Evolutionary conservation across 2,888 invertebrate species (phyloP).

Genomic region (Galerucella nymphaeae): DNA sequence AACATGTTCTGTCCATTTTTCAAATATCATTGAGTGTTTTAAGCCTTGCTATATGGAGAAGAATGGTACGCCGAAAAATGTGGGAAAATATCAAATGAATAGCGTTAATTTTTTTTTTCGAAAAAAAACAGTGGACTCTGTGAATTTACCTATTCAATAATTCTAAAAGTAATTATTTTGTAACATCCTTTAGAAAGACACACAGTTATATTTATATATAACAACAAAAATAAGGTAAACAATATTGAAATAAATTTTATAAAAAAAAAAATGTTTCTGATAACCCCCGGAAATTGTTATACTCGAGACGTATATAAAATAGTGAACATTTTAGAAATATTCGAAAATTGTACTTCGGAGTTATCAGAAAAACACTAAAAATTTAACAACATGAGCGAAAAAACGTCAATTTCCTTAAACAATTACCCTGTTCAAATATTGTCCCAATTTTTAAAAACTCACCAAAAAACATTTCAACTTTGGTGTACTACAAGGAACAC

Average conservation of each 20-base stretch:
- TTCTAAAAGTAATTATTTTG: slow-evolving; percentile 29
- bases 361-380: background rate
- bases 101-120: slow-evolving; percentile 2
- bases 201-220: slow-evolving; percentile 7
- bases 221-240: slow-evolving; percentile 8
- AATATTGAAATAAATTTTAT: slow-evolving; percentile 16
- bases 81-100: slow-evolving; percentile 3
- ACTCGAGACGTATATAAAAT: background rate
- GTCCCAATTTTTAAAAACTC: slow-evolving; percentile 21
- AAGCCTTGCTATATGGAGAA: slow-evolving; percentile 7
- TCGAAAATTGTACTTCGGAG: background rate
- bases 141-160: slow-evolving; percentile 27
- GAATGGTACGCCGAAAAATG: background rate
- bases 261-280: background rate
- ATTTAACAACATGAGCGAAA: slow-evolving; percentile 5
- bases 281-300: background rate
- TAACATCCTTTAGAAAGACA: slow-evolving; percentile 21
- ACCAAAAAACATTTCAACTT: slow-evolving; percentile 20
- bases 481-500: slow-evolving; percentile 15
- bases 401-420: slow-evolving; percentile 14
- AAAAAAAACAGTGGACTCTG: slow-evolving; percentile 27
- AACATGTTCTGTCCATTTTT: slow-evolving; percentile 21
- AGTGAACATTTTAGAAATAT: background rate
- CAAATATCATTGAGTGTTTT: slow-evolving; percentile 15
- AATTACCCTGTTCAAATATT: slow-evolving; percentile 31